Evolutionary conservation across 92 coral and sea anemone species (phyloP), one percentile per base, ranked within the genome.

Genomic region (Phenganax subtilis): DNA sequence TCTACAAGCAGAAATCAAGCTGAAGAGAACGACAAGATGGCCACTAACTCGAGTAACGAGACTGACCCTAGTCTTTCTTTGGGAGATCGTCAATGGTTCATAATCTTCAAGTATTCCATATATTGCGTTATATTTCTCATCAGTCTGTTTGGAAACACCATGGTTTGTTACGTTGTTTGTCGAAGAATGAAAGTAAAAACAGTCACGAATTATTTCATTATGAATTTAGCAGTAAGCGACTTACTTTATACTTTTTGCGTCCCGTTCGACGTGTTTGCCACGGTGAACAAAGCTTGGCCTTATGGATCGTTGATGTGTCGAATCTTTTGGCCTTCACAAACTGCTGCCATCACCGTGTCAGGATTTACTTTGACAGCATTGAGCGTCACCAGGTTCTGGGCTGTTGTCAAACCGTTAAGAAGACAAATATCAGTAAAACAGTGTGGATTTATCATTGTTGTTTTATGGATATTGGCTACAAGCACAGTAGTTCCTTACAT

Each of bases 241-340:
- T 88, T 96, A 2, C 91, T 97, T 16, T 84, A 92, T 64, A 96
- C 99, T 6, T 85, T 92, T 30, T 96, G 99, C 59, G 88, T 96
- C 44, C 99, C 99, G 20, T 89, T 96, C 58, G 99, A 96, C 75
- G 91, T 96, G 52, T 97, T 89, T 20, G 97, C 93, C 1, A 92
- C 92, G 77, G 97, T 88, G n/a, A 96, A 89, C 53, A 75, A 65
- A 59, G 61, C 60, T 51, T 96, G 97, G 97, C 99, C 96, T 7
- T 96, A 92, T 54, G 99, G 99, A 12, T 59, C 91, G 8, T 75
- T 96, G 47, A 60, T 92, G 69, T 96, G 99, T 78, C 88, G 87
- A 75, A 57, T 92, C 16, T 55, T 96, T 11, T 96, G 88, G 75
- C 99, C 99, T 62, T 80, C 90, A 15, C 97, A 96, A 71, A 96